phyloP scores from a whole-genome alignment of 2,888 invertebrate species.

The Pyrrhia umbra region DNA sequence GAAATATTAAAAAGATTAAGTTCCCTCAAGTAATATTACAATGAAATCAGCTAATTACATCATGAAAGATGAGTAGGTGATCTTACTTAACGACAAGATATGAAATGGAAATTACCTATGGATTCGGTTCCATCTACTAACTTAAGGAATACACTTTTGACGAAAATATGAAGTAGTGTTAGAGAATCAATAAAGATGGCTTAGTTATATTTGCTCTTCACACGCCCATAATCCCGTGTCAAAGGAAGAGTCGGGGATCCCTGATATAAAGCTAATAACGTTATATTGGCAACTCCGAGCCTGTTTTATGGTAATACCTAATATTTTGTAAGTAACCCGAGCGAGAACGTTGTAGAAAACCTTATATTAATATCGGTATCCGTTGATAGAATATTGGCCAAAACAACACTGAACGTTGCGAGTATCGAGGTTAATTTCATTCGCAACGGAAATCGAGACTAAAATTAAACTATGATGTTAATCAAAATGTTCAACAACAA shows the following conservation, averaged over 20 bases:
- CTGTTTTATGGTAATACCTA: conserved; percentile 65
- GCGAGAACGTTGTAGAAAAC: conserved; percentile 42
- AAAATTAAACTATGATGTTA: conserved; percentile 22
- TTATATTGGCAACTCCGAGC: conserved; percentile 64
- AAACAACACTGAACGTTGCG: conserved; percentile 29
- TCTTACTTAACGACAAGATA: conserved; percentile 4
- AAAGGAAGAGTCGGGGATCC: conserved; percentile 65
- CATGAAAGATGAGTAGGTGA: conserved; percentile 28
- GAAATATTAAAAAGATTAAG: conserved; percentile 17
- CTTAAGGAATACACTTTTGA: conserved; percentile 33
- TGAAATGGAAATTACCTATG: conserved; percentile 24
- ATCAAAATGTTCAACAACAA: conserved; percentile 25
- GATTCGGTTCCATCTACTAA: conserved; percentile 36
- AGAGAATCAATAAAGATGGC: conserved; percentile 70
- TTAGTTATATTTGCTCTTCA: conserved; percentile 62
- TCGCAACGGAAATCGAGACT: conserved; percentile 29
- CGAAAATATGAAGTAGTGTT: conserved; percentile 58
- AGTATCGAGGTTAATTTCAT: conserved; percentile 46
- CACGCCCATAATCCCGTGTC: conserved; percentile 69
- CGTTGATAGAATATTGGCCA: conserved; percentile 44
- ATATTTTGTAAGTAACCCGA: conserved; percentile 58
- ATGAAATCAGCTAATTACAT: conserved; percentile 23
- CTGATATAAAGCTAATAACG: conserved; percentile 68
- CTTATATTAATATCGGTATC: conserved; percentile 52
- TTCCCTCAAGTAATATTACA: conserved; percentile 17